Evolutionary conservation across 2,888 invertebrate genomes (phyloP), one percentile per base, ranked within the genome.

Genomic region (Lithodes maja): DNA sequence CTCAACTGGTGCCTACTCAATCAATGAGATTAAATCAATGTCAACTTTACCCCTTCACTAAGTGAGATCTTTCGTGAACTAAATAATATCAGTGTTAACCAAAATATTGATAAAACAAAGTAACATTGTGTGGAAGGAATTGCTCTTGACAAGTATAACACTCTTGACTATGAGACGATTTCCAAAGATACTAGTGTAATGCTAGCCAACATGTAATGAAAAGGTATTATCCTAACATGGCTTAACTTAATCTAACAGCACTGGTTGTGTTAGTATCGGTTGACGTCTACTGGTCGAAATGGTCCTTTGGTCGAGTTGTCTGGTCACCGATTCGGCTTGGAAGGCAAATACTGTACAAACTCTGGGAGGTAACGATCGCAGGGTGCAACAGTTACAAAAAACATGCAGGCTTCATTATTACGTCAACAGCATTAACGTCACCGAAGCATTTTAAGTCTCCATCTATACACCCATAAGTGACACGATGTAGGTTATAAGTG

Each of bases 321-420:
- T 74, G 74, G 69, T 79, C 9, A 33, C 80, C 81, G 81, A 89
- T 85, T 69, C 81, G 55, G 81, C 54, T 85, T 81, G 53, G 71
- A 85, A 89, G 75, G 88, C 88, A 85, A 81, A 81, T 69, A 74
- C 84, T 1, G 7, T 2, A 71, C 17, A 71, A 12, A 71, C 17
- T 71, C 17, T 12, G 3, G 17, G 71, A 71, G 71, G 71, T 71
- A 71, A 12, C 17, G 71, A 71, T n/a, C 68, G 81, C 81, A 82
- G 68, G 81, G 68, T 82, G 68, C 53, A 49, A 68, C 12, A 82
- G 68, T 71, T 71, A 71, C 68, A 82, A 12, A 9, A 33, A 68
- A 68, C 81, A 68, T 82, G 81, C 71, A 83, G 33, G 17, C 53
- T 49, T 78, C 15, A 15, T 17, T 75, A 50, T 15, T 83, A 74